A percentile compares a stretch with the other conserved stretches of the same genome.
Conservation (phyloP, 2,888 invertebrate species). For the Trachelus stipa region DNA sequence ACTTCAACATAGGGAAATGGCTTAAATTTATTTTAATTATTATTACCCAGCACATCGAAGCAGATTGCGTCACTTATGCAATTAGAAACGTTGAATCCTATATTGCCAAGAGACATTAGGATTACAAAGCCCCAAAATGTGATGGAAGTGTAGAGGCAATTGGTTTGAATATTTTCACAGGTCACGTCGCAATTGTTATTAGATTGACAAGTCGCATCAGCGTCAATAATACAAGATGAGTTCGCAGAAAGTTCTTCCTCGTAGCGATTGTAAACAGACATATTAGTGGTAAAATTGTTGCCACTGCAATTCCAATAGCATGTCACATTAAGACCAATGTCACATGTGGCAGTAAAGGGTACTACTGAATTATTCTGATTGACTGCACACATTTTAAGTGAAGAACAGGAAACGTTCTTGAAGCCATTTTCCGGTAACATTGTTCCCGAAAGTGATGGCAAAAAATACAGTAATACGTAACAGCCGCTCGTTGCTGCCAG, state of each 20-base stretch:
- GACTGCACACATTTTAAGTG: slow-evolving; percentile 5
- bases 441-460: slow-evolving; percentile 66
- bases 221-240: slow-evolving; percentile 36
- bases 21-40: slow-evolving; percentile 10
- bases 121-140: slow-evolving; percentile 82
- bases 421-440: slow-evolving; percentile 35
- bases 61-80: slow-evolving; percentile 92
- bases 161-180: slow-evolving; percentile 41
- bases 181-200: slow-evolving; percentile 37
- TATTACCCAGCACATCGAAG: slow-evolving; percentile 83
- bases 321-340: slow-evolving; percentile 25
- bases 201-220: slow-evolving; percentile 27
- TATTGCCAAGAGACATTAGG: slow-evolving; percentile 79
- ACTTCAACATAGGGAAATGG: slow-evolving; percentile 13
- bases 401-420: slow-evolving; percentile 37
- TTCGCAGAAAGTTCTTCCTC: slow-evolving; percentile 31
- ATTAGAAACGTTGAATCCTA: slow-evolving; percentile 86
- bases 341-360: neutral
- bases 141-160: slow-evolving; percentile 70
- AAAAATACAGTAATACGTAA: slow-evolving; percentile 78
- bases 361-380: neutral
- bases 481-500: slow-evolving; percentile 75
- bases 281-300: slow-evolving; percentile 32
- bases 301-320: slow-evolving; percentile 47
- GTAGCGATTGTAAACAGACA: slow-evolving; percentile 32